Percentiles rank a stretch among this genome's conserved stretches.
Evolutionary conservation across 2,113 vertebrate species (phyloP).

Genomic region (Oreocharis arfaki): DNA sequence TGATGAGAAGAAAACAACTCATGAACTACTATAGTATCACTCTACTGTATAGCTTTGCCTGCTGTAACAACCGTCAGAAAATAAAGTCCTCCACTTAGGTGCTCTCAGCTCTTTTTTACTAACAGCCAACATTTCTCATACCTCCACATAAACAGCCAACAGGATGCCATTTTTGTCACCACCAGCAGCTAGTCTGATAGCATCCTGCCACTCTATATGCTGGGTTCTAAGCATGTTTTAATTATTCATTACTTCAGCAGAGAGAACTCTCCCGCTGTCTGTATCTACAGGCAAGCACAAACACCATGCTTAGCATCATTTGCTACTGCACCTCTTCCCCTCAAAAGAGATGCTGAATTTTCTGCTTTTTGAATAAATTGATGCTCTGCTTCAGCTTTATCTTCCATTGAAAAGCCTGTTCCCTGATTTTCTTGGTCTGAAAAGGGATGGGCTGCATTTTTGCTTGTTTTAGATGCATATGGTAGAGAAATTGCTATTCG

Average conservation of each 20-base stretch:
- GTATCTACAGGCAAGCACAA: not conserved
- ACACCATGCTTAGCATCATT: not conserved
- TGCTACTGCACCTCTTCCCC: not conserved
- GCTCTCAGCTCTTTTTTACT: not conserved
- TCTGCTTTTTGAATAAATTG: not conserved
- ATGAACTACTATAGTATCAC: not conserved
- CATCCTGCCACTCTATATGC: not conserved
- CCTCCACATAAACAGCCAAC: not conserved
- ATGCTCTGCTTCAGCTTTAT: not conserved
- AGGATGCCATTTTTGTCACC: not conserved
- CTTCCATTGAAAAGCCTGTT: not conserved
- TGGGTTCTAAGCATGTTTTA: not conserved
- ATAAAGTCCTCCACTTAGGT: not conserved
- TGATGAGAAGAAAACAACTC: not conserved
- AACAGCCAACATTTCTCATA: not conserved
- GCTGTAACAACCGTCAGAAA: not conserved
- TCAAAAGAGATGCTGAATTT: not conserved
- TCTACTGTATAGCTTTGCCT: not conserved
- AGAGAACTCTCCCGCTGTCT: not conserved
- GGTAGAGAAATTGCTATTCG: not conserved
- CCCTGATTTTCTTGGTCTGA: not conserved
- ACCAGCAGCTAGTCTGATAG: not conserved
- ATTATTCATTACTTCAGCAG: slow-evolving; percentile 26
- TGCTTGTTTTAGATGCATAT: not conserved
- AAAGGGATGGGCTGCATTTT: not conserved